Conservation (phyloP, 1,140 invertebrate genomes). For the Diabrotica virgifera region DNA sequence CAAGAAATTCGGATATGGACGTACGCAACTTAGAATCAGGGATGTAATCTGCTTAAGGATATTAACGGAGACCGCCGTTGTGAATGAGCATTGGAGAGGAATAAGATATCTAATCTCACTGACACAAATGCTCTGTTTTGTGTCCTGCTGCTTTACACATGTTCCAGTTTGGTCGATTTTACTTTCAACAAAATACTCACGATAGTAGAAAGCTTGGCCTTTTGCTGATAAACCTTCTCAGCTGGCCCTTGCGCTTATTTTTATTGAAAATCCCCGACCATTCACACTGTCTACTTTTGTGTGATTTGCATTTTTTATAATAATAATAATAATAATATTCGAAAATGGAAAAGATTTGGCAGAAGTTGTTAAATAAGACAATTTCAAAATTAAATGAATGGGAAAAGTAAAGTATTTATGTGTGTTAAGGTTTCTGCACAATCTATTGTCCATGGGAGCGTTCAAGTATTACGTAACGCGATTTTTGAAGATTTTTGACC, state of each 20-base stretch:
- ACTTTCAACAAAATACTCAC: neutral
- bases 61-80: slow-evolving; percentile 10
- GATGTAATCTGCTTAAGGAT: slow-evolving; percentile 19
- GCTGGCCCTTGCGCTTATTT: neutral
- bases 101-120: slow-evolving; percentile 16
- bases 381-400: no score
- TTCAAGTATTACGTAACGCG: no score
- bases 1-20: neutral
- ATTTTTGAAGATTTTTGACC: no score
- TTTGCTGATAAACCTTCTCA: neutral
- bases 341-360: no score
- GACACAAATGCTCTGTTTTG: slow-evolving; percentile 10
- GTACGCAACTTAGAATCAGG: slow-evolving; percentile 14
- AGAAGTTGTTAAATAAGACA: no score
- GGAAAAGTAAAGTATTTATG: no score
- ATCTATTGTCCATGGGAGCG: no score
- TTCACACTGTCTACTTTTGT: no score
- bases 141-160: slow-evolving; percentile 10
- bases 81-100: slow-evolving; percentile 12
- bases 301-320: no score
- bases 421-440: no score
- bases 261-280: no score
- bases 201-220: neutral
- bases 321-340: no score
- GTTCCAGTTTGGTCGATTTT: slow-evolving; percentile 5